Percentiles rank a stretch among this genome's conserved stretches.
These are phyloP conservation scores for Gobio occitaniae DNA, from an alignment of 2,797 vertebrate species.

Conservation along the genomic window DNA sequence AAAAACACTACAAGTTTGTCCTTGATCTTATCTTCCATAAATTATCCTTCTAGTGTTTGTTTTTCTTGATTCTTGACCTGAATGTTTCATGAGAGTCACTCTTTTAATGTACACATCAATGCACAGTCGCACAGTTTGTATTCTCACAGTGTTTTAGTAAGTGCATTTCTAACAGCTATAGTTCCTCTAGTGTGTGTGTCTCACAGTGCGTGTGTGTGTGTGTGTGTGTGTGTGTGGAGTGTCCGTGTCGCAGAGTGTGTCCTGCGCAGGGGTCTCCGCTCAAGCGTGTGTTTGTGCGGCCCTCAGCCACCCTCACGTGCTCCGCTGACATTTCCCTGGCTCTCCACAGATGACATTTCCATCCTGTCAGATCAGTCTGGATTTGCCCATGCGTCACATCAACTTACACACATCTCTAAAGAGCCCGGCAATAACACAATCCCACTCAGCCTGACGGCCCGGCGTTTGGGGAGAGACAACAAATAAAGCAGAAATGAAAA, in stretches of 20 bases:
- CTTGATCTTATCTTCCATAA: not conserved
- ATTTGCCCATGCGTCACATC: slow-evolving; percentile 79
- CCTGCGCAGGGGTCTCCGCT: not conserved
- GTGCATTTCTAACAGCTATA: not conserved
- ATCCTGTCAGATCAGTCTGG: slow-evolving; percentile 83
- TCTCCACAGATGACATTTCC: slow-evolving; percentile 80
- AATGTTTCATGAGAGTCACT: not conserved
- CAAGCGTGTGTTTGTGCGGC: not conserved
- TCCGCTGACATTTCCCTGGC: slow-evolving; percentile 79
- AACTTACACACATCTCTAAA: slow-evolving; percentile 75
- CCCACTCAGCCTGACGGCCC: slow-evolving; percentile 46
- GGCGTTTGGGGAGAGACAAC: slow-evolving; percentile 26
- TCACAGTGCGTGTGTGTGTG: not conserved
- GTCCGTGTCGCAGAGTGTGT: slow-evolving; percentile 25
- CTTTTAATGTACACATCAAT: not conserved
- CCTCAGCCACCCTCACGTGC: slow-evolving; percentile 28
- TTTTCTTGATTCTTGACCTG: not conserved
- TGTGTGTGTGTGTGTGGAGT: slow-evolving; percentile 2
- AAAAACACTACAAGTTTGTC: not conserved
- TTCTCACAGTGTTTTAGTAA: not conserved
- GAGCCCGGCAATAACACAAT: slow-evolving; percentile 60
- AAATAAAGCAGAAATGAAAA: slow-evolving; percentile 56
- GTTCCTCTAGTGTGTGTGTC: not conserved
- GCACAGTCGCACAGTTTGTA: not conserved
- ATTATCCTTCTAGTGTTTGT: not conserved